phyloP scores from a whole-genome alignment of 2,113 vertebrate species.

The Semnornis frantzii region DNA sequence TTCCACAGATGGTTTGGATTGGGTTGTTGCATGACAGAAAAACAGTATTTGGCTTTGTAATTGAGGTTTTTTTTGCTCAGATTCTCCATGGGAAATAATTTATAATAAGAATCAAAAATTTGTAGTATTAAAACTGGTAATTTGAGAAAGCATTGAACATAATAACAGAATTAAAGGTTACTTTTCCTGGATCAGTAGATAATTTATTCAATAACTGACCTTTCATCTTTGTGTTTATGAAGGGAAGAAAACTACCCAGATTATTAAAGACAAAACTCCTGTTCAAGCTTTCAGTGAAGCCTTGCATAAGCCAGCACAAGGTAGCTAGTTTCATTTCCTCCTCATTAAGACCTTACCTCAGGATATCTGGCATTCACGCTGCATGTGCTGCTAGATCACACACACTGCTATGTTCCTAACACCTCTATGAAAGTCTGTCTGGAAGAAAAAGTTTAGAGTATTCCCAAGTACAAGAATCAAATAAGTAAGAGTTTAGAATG shows the following conservation, averaged over 20 bases:
- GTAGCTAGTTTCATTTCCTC: background rate
- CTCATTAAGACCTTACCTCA: background rate
- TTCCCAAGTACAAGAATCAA: background rate
- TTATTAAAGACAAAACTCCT: background rate
- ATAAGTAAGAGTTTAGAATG: background rate
- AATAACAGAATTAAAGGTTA: background rate
- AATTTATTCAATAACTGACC: background rate
- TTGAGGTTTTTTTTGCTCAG: background rate
- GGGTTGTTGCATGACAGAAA: background rate
- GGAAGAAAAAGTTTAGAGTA: background rate
- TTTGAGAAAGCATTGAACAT: background rate
- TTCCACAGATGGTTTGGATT: background rate
- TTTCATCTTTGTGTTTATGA: background rate
- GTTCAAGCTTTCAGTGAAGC: background rate
- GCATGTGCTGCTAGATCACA: background rate
- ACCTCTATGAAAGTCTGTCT: background rate
- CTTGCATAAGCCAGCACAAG: background rate
- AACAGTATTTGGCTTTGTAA: background rate
- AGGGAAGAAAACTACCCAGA: background rate
- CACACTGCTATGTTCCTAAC: background rate
- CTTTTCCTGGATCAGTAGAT: background rate
- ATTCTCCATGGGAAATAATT: background rate
- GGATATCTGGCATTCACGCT: background rate
- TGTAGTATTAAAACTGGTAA: background rate
- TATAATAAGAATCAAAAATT: background rate